phyloP scores from a whole-genome alignment of 2,113 vertebrate genomes.

The Sander vitreus region DNA sequence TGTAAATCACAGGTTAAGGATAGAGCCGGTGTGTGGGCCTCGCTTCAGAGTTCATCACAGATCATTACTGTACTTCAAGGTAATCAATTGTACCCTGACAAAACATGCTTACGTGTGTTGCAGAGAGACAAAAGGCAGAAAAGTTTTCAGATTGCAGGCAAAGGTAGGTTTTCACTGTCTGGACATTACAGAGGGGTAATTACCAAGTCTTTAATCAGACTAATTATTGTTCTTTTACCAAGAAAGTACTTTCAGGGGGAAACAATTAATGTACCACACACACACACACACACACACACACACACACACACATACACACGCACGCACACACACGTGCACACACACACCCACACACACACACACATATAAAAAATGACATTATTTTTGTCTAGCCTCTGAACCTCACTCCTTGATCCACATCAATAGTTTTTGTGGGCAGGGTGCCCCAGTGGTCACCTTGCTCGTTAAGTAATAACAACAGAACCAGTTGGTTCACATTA shows the following conservation, averaged over 20 bases:
- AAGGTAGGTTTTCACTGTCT: conserved; percentile 58
- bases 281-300: no score
- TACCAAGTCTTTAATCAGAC: conserved; percentile 74
- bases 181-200: conserved; percentile 57
- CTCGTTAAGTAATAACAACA: conserved; percentile 19
- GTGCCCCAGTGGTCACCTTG: background rate
- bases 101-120: conserved; percentile 35
- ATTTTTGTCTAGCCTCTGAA: background rate
- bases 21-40: background rate
- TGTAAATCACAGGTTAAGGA: conserved; percentile 55
- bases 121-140: conserved; percentile 29
- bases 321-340: no score
- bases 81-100: conserved; percentile 29
- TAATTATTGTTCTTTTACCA: conserved; percentile 72
- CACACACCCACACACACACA: no score
- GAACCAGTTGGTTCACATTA: background rate
- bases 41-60: conserved; percentile 37
- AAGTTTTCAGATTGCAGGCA: conserved; percentile 44
- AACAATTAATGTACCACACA: conserved; percentile 64
- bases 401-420: background rate
- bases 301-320: no score
- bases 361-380: no score
- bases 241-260: conserved; percentile 53
- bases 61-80: conserved; percentile 57
- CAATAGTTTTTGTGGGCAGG: no score